These are phyloP conservation scores for Arbacia lixula DNA, from an alignment of 53 echinoderm and acorn worm species.

Conservation along the genomic window DNA sequence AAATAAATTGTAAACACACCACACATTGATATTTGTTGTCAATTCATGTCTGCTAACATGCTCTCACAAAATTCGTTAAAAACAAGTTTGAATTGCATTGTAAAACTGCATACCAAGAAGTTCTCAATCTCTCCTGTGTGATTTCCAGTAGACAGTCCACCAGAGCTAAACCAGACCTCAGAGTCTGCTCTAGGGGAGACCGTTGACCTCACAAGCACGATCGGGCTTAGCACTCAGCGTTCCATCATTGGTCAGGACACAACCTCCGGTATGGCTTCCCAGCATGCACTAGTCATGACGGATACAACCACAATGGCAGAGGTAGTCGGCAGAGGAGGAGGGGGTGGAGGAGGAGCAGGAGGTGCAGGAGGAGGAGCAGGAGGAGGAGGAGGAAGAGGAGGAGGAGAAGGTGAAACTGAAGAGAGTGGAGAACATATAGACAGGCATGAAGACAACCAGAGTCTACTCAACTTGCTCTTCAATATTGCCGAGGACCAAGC, in stretches of 20 bases:
- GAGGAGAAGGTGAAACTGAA: background rate
- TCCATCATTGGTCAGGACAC: slow-evolving; percentile 21
- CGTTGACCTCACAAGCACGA: background rate
- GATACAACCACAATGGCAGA: slow-evolving; percentile 40
- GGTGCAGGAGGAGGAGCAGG: background rate
- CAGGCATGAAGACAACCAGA: slow-evolving; percentile 71
- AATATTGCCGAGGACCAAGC: slow-evolving; percentile 96
- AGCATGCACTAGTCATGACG: slow-evolving; percentile 39
- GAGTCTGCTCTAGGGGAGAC: too few relatives aligned
- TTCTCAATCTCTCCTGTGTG: too few relatives aligned
- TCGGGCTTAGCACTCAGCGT: slow-evolving; percentile 40
- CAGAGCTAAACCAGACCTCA: too few relatives aligned
- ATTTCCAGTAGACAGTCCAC: too few relatives aligned
- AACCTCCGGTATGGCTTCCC: slow-evolving; percentile 9
- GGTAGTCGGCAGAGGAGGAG: slow-evolving; percentile 33
- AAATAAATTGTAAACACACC: too few relatives aligned
- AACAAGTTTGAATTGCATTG: too few relatives aligned
- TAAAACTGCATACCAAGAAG: too few relatives aligned
- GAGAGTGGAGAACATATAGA: background rate
- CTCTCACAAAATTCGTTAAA: too few relatives aligned
- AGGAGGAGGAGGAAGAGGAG: slow-evolving; percentile 6
- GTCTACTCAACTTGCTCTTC: slow-evolving; percentile 84
- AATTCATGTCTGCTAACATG: too few relatives aligned
- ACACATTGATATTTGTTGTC: too few relatives aligned
- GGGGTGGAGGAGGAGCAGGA: slow-evolving; percentile 27